Base-by-base conservation (phyloP, 1,140 invertebrate species). In the Arctopsyche grandis region DNA sequence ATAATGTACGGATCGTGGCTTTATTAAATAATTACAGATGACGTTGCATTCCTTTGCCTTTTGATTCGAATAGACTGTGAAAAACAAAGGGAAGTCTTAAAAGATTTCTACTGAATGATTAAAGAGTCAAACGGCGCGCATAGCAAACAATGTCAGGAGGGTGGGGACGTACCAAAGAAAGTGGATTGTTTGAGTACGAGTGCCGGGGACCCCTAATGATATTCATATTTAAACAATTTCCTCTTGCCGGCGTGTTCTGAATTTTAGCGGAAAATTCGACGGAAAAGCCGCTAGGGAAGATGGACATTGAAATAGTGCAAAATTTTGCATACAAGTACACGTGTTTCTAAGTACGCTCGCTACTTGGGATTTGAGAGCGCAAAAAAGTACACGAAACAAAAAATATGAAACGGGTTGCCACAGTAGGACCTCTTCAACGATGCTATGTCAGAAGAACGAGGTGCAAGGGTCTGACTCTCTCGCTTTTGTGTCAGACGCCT, bases 151-250 rank as follows among this genome's bases (percentile, higher is more conserved):
- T 63, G 74, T 63, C 24, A 26, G 26, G 74, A 22, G 9, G 26
- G 14, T 21, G 79, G n/a, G 14, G 56, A 44, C 63, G 69, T 70
- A 46, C 71, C 73, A 71, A 75, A 75, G 77, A 79, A 77, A 81
- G 76, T 75, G 75, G 78, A 66, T 78, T 82, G 75, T 82, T 78
- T 78, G 79, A 82, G 77, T 69, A 79, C 78, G 78, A 73, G 21
- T 70, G 9, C 66, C 58, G 74, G 73, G 52, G 75, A 77, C 29
- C 52, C 63, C 75, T 82, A 82, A 82, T 79, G 81, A 79, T 82
- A 82, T 82, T 82, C 81, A 82, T 82, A 82, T 82, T 82, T 82
- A 82, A 82, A 82, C 78, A 82, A 82, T 82, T 79, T 78, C 78
- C 75, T 63, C 52, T 16, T 63, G 43, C 14, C 10, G 29, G 24